Conservation (phyloP, 2,888 invertebrate species). For the Brachypalpus laphriformis region DNA sequence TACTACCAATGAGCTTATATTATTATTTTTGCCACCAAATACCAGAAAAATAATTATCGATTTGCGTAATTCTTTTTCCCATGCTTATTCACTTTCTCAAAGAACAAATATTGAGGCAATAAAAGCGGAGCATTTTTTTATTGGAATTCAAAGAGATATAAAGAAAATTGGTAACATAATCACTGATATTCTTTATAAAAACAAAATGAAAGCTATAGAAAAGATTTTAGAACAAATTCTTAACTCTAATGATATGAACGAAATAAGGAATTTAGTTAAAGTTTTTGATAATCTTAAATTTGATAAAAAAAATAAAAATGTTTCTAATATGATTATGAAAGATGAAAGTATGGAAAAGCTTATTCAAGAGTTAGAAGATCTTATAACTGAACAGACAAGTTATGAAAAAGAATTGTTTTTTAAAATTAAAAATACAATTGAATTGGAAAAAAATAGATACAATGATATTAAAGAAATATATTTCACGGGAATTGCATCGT, state of each 20-base stretch:
- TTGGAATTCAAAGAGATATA: slow-evolving; percentile 4
- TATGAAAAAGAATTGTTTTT: slow-evolving; percentile 7
- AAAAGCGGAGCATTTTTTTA: slow-evolving; percentile 44
- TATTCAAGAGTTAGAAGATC: background rate
- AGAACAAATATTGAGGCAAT: slow-evolving; percentile 8
- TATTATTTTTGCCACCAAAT: background rate
- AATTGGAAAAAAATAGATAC: too few species aligned
- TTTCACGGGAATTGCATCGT: too few species aligned
- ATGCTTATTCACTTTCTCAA: slow-evolving; percentile 25
- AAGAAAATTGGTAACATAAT: slow-evolving; percentile 6
- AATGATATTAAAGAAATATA: too few species aligned
- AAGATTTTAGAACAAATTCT: background rate
- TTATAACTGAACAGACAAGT: background rate
- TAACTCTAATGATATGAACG: background rate
- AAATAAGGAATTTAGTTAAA: background rate
- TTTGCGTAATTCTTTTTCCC: slow-evolving; percentile 42
- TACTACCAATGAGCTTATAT: slow-evolving; percentile 19
- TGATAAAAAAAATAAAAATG: too few species aligned
- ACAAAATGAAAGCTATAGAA: background rate
- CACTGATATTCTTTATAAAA: slow-evolving; percentile 4
- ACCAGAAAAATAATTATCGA: slow-evolving; percentile 25
- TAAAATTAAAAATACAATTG: too few species aligned
- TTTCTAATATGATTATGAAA: background rate
- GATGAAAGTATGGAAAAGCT: background rate
- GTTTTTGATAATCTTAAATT: background rate